A percentile compares a stretch with the other conserved stretches of the same genome.
Evolutionary conservation across 1,140 invertebrate genomes (phyloP).

Genomic region (Drosophila equinoxialis): DNA sequence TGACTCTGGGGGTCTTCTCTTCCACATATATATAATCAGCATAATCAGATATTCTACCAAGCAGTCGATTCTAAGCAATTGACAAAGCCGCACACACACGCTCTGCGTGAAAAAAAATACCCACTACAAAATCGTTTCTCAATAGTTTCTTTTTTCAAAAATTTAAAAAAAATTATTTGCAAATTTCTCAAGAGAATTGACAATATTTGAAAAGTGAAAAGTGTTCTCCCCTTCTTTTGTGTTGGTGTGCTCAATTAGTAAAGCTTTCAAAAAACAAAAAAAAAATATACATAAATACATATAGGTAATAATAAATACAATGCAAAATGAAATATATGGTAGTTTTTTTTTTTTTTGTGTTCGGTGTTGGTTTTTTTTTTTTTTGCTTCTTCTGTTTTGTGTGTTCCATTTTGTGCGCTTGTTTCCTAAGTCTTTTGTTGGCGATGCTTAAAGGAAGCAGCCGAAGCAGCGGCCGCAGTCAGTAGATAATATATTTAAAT

Average conservation of each 20-base stretch:
- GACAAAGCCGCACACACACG: constrained; percentile 71
- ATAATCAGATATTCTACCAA: constrained; percentile 78
- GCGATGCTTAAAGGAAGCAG: constrained; percentile 60
- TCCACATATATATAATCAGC: constrained; percentile 73
- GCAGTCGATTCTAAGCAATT: constrained; percentile 76
- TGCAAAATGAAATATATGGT: constrained; percentile 2
- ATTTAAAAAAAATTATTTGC: constrained; percentile 2
- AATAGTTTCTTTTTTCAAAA: neutral
- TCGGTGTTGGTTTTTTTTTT: constrained; percentile 24
- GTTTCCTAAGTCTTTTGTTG: constrained; percentile 80
- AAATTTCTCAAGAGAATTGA: constrained; percentile 15
- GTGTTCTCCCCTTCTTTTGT: neutral
- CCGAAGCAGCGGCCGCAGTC: neutral
- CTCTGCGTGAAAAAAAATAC: constrained; percentile 47
- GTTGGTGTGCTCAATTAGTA: constrained; percentile 2
- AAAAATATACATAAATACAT: neutral
- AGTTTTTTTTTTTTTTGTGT: constrained; percentile 22
- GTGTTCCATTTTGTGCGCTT: constrained; percentile 48
- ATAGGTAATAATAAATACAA: constrained; percentile 24
- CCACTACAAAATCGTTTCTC: neutral
- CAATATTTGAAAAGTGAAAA: constrained; percentile 19
- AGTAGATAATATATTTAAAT: constrained; percentile 55
- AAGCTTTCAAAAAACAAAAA: neutral
- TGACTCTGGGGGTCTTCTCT: constrained; percentile 5
- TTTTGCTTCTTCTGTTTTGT: constrained; percentile 4